Conservation (phyloP, 2,888 invertebrate species). For the Biston stratarius region DNA sequence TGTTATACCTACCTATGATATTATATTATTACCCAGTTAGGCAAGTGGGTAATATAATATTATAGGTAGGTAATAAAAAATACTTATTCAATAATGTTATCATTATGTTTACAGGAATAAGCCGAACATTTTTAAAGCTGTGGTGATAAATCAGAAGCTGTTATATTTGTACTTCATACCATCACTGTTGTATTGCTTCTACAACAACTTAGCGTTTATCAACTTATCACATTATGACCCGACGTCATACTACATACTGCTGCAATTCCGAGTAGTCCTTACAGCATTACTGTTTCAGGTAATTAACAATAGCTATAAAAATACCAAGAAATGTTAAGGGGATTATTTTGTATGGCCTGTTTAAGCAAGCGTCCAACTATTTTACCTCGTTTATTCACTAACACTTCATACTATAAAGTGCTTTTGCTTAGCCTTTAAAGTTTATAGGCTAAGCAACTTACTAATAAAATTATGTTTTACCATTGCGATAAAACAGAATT, state of each 20-base stretch:
- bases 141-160: slow-evolving; percentile 88
- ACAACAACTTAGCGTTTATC: slow-evolving; percentile 97
- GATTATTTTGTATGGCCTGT: neutral
- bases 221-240: slow-evolving; percentile 97
- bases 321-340: neutral
- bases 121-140: slow-evolving; percentile 84
- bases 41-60: too few relatives aligned
- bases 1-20: too few relatives aligned
- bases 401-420: too few relatives aligned
- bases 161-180: slow-evolving; percentile 95
- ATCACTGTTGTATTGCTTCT: slow-evolving; percentile 95
- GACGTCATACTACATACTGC: slow-evolving; percentile 95
- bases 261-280: slow-evolving; percentile 96
- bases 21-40: too few relatives aligned
- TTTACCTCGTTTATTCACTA: too few relatives aligned
- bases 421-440: too few relatives aligned
- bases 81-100: slow-evolving; percentile 12
- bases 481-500: too few relatives aligned
- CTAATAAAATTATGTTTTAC: too few relatives aligned
- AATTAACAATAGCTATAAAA: slow-evolving; percentile 46
- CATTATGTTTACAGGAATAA: slow-evolving; percentile 86
- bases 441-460: too few relatives aligned
- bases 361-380: too few relatives aligned
- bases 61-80: neutral
- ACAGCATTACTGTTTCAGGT: slow-evolving; percentile 97